These are phyloP conservation scores for Cylindroiulus punctatus DNA, from an alignment of 2,888 invertebrate species.

Conservation along the genomic window DNA sequence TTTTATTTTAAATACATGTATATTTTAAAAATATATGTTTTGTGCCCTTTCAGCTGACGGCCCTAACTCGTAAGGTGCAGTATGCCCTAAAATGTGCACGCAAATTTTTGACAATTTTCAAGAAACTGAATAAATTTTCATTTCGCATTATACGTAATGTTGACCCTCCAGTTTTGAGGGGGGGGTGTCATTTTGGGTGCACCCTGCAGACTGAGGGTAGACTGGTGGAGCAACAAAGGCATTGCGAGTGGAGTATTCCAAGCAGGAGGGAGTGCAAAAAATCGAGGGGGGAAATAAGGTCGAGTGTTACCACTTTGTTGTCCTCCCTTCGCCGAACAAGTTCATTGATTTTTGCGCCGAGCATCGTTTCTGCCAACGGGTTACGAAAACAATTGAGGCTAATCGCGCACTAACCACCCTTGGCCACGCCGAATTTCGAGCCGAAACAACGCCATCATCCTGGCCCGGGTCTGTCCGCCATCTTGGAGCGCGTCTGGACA, in stretches of 20 bases:
- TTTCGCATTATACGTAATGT: no score
- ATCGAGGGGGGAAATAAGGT: slow-evolving; percentile 35
- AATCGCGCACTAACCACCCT: not conserved
- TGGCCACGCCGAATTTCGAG: not conserved
- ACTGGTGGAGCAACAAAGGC: slow-evolving; percentile 15
- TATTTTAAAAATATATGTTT: no score
- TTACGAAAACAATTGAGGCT: not conserved
- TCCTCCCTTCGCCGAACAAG: slow-evolving; percentile 3
- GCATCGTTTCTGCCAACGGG: not conserved
- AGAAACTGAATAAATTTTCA: no score
- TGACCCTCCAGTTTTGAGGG: not conserved
- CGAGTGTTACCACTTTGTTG: slow-evolving; percentile 18
- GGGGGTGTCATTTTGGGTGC: not conserved
- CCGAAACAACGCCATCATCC: not conserved
- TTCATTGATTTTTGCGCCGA: slow-evolving; percentile 30
- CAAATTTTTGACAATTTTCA: no score
- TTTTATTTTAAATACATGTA: no score
- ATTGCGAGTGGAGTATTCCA: slow-evolving; percentile 4
- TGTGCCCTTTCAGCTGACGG: no score
- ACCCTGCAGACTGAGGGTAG: slow-evolving; percentile 31
- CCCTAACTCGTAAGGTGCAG: no score
- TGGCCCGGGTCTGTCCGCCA: not conserved
- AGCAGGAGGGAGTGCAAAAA: slow-evolving; percentile 7
- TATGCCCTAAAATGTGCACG: no score
- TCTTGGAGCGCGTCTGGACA: slow-evolving; percentile 23